Conservation (phyloP, 2,888 invertebrate genomes). For the Rotaria magnacalcarata region DNA sequence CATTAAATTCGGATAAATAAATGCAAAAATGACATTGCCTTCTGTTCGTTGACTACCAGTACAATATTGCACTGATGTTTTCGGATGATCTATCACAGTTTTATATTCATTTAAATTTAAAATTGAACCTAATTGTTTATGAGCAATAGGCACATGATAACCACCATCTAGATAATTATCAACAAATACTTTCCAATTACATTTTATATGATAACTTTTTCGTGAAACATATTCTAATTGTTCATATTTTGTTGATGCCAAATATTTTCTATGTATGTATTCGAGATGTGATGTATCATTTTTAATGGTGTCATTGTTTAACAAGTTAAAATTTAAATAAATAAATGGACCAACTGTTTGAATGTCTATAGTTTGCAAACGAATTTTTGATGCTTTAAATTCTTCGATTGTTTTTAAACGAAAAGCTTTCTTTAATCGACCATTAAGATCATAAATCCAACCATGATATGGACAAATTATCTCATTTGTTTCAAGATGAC, state of each 20-base stretch:
- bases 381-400: conserved; percentile 20
- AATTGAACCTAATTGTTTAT: neutral
- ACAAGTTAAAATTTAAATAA: conserved; percentile 27
- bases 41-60: neutral
- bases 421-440: conserved; percentile 31
- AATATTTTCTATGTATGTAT: neutral
- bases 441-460: conserved; percentile 39
- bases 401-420: conserved; percentile 35
- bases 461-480: conserved; percentile 39
- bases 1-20: conserved; percentile 37
- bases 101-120: conserved; percentile 2
- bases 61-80: conserved; percentile 19
- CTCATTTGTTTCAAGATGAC: neutral
- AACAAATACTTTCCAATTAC: conserved; percentile 39
- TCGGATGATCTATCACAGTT: neutral
- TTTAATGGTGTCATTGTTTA: neutral
- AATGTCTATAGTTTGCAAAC: neutral
- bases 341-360: neutral
- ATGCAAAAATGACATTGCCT: neutral
- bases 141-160: conserved; percentile 36
- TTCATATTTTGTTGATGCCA: neutral
- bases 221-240: neutral
- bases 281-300: neutral
- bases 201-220: conserved; percentile 23
- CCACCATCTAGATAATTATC: conserved; percentile 41